phyloP scores from a whole-genome alignment of 2,797 vertebrate genomes.

The Prionace glauca region DNA sequence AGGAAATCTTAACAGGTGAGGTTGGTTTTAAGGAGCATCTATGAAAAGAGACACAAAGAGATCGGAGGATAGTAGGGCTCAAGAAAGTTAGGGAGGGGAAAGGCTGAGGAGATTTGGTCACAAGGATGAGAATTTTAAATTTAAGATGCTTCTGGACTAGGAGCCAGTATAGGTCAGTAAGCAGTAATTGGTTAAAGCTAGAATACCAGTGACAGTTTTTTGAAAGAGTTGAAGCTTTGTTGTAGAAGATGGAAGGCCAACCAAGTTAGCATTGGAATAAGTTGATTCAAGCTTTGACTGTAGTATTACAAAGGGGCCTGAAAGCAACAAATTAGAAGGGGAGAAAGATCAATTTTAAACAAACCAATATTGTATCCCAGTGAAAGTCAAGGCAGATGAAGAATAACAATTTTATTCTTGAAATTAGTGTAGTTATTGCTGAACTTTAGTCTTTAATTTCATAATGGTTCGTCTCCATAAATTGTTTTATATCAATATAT shows the following conservation, averaged over 20 bases:
- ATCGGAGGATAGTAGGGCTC: no score
- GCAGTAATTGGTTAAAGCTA: neutral
- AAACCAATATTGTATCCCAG: neutral
- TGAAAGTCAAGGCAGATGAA: neutral
- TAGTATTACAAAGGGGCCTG: neutral
- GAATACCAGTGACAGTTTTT: neutral
- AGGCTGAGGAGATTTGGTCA: neutral
- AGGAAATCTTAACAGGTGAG: neutral
- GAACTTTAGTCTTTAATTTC: neutral
- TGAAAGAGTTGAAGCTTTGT: neutral
- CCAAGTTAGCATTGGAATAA: neutral
- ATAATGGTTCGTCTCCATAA: neutral
- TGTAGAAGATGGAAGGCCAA: neutral
- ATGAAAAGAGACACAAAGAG: neutral
- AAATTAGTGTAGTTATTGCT: neutral
- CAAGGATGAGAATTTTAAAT: neutral
- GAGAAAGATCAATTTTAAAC: neutral
- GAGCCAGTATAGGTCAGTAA: neutral
- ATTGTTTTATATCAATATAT: neutral
- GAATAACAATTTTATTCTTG: neutral
- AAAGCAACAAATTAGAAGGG: neutral
- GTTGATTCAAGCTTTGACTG: neutral
- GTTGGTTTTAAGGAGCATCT: neutral
- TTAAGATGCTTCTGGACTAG: neutral
- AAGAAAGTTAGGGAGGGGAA: neutral